phyloP scores from a whole-genome alignment of 2,113 vertebrate species.

The Suricata suricatta region DNA sequence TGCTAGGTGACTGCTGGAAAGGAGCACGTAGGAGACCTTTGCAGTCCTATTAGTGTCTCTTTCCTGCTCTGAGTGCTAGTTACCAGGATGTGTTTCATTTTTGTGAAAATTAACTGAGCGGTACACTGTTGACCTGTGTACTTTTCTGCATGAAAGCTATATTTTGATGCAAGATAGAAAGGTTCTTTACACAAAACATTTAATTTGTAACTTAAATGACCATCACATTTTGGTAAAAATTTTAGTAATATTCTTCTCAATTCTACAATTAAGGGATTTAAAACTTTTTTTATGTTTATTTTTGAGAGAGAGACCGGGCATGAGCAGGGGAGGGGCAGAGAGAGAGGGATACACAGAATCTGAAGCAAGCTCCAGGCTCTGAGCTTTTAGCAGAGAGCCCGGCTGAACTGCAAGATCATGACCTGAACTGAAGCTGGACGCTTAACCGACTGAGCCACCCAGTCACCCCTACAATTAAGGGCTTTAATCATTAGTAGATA shows the following conservation, averaged over 20 bases:
- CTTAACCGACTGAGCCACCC: no score
- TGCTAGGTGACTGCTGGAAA: not conserved
- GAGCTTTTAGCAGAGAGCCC: no score
- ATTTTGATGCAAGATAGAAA: not conserved
- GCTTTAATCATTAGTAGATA: not conserved
- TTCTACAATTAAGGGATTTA: constrained; percentile 40
- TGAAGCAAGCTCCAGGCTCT: no score
- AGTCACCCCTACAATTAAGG: not conserved
- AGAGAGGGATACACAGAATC: no score
- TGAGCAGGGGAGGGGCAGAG: no score
- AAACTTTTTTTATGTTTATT: not conserved
- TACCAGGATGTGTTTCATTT: not conserved
- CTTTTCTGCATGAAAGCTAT: not conserved
- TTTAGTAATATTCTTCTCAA: not conserved
- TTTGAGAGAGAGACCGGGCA: no score
- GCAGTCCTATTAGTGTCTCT: not conserved
- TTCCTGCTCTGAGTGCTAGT: not conserved
- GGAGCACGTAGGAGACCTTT: not conserved
- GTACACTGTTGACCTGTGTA: not conserved
- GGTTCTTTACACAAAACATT: not conserved
- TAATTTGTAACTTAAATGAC: constrained; percentile 9
- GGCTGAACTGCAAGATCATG: no score
- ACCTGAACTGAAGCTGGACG: no score
- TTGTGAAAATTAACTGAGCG: not conserved
- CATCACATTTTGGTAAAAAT: not conserved